These are phyloP conservation scores for Gymnogyps californianus DNA, from an alignment of 2,113 vertebrate species.

Conservation along the genomic window DNA sequence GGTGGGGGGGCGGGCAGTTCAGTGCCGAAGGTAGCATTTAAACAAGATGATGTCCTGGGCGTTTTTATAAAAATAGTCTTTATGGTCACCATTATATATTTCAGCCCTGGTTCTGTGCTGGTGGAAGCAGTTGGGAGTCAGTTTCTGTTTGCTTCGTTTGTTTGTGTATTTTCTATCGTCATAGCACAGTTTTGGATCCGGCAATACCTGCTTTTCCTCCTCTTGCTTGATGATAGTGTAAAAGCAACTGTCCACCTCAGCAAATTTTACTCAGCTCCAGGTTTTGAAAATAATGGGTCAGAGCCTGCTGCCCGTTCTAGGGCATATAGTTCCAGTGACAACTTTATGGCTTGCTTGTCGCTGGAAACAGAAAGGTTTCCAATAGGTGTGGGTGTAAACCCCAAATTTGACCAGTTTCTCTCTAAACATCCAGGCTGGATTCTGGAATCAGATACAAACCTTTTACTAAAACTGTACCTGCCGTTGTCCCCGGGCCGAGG, in stretches of 20 bases:
- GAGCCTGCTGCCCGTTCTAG: background rate
- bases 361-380: background rate
- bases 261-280: background rate
- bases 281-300: background rate
- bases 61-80: background rate
- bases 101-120: background rate
- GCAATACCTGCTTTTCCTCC: background rate
- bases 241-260: background rate
- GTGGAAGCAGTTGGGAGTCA: background rate
- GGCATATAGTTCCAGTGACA: background rate
- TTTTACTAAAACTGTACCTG: background rate
- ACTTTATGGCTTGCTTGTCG: background rate
- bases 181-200: background rate
- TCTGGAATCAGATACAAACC: background rate
- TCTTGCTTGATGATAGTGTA: background rate
- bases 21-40: background rate
- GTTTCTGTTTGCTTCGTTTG: background rate
- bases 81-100: background rate
- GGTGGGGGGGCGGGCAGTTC: too few species aligned
- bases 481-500: rapidly evolving
- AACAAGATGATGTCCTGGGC: background rate
- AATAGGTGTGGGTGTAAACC: background rate
- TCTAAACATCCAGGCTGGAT: background rate
- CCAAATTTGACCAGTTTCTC: background rate
- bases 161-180: background rate